Base-by-base conservation (phyloP, 2,113 vertebrate species). In the Brachyhypopomus occidentalis region DNA sequence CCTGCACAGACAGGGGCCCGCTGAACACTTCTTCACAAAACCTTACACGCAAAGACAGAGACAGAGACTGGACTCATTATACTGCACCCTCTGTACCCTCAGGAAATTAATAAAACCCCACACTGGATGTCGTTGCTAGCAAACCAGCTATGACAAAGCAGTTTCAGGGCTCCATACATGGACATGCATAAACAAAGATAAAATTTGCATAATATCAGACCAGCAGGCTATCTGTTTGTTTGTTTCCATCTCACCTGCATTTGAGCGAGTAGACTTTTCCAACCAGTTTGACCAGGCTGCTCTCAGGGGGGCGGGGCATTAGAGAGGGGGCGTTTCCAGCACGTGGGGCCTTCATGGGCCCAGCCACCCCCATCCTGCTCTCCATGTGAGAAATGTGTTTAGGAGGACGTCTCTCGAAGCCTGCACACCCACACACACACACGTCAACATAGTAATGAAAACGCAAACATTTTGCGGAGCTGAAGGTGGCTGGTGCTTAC, bases 1-100 rank as follows among this genome's bases (percentile, higher is more conserved):
- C 96, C 78, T 98, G 97, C 70, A 98, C 93, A 0, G 97, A 97
- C 78, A 96, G 94, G 1, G 97, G 96, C 0, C 97, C 97, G 0
- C 95, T 94, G 88, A 98, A 98, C 72, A 97, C 94, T 87, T 96
- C 93, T 74, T 98, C 96, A 81, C 97, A 98, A 89, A 98, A 98
- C 93, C 97, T 98, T 81, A 0, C 12, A 17, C 36, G 72, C 4
- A 85, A 4, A 85, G 0, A 27, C 67, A 82, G 23, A 45, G 34
- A 66, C 25, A 22, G 0, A 58, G 9, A 16, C 20, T 52, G 45
- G 45, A 14, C 45, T 52, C 45, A 52, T 14, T 52, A 52, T 52
- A 52, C 45, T 14, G 12, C 14, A 1, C 1, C 45, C 3, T 11
- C 45, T 48, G 5, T 1, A 52, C 41, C 41, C 41, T 11, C 41